These are phyloP conservation scores for Callipepla californica DNA, from an alignment of 2,113 vertebrate genomes.

Conservation along the genomic window DNA sequence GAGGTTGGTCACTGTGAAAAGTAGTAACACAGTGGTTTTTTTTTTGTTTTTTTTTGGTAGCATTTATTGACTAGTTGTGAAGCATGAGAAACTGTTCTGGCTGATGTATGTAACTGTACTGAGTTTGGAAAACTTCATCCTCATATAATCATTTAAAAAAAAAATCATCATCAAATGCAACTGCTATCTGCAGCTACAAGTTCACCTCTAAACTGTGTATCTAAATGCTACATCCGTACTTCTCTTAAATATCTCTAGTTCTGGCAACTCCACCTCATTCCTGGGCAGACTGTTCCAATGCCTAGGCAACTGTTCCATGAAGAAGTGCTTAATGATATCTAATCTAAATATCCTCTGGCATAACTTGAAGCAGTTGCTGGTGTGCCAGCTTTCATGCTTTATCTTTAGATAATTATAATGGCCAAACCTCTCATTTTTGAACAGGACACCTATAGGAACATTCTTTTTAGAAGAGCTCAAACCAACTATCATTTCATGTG, in stretches of 20 bases:
- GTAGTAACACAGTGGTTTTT: too few species aligned
- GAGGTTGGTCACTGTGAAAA: neutral
- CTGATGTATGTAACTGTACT: fast-evolving
- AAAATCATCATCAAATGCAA: too few species aligned
- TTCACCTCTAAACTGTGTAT: neutral
- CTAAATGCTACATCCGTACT: neutral
- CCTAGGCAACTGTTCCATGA: neutral
- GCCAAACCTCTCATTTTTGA: neutral
- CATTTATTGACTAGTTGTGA: neutral
- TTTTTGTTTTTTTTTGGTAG: neutral
- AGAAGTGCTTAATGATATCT: neutral
- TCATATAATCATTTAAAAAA: neutral
- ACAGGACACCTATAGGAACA: neutral
- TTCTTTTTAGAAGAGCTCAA: neutral
- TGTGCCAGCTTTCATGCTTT: too few species aligned
- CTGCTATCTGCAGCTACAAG: neutral
- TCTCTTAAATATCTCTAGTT: neutral
- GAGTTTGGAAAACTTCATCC: neutral
- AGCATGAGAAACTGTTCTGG: neutral
- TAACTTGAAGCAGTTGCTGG: too few species aligned
- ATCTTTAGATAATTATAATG: too few species aligned
- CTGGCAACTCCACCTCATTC: neutral
- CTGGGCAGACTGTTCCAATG: neutral
- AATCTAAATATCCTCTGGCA: neutral
- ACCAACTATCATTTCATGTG: neutral